A percentile compares a stretch with the other conserved stretches of the same genome.
Evolutionary conservation across 2,113 vertebrate genomes (phyloP).

Genomic region (Festucalex cinctus): DNA sequence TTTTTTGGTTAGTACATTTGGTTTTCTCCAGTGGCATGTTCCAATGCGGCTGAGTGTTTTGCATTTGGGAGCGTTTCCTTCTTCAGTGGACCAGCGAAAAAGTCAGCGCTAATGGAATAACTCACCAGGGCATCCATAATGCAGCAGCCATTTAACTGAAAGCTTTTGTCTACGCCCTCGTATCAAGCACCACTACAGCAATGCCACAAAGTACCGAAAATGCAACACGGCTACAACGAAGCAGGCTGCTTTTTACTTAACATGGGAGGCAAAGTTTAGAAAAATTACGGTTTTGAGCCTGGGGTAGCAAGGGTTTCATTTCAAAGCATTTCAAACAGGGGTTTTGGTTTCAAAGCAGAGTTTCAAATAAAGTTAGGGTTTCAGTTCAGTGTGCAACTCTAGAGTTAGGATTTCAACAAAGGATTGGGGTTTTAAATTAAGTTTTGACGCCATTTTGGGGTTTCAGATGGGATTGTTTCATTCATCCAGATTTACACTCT

Average conservation of each 20-base stretch:
- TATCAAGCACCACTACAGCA: neutral
- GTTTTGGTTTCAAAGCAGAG: neutral
- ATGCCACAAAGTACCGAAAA: neutral
- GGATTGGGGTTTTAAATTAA: neutral
- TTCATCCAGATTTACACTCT: neutral
- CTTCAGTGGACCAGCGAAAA: constrained; percentile 17
- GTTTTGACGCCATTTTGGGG: too few relatives aligned
- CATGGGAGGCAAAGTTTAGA: neutral
- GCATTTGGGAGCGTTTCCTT: constrained; percentile 9
- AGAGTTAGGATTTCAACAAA: neutral
- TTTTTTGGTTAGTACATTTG: neutral
- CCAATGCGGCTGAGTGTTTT: constrained; percentile 16
- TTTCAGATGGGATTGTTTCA: neutral
- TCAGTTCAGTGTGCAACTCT: neutral
- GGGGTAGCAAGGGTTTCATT: neutral
- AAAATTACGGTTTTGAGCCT: neutral
- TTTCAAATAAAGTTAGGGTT: neutral
- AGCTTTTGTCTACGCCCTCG: constrained; percentile 26
- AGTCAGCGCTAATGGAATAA: constrained; percentile 44
- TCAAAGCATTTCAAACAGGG: neutral
- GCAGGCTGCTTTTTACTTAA: neutral
- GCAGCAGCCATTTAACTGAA: constrained; percentile 25
- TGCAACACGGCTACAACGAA: neutral
- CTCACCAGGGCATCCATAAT: constrained; percentile 43
- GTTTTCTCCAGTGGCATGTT: neutral